Evolutionary conservation across 2,113 vertebrate species (phyloP).

Genomic region (Salminus brasiliensis): DNA sequence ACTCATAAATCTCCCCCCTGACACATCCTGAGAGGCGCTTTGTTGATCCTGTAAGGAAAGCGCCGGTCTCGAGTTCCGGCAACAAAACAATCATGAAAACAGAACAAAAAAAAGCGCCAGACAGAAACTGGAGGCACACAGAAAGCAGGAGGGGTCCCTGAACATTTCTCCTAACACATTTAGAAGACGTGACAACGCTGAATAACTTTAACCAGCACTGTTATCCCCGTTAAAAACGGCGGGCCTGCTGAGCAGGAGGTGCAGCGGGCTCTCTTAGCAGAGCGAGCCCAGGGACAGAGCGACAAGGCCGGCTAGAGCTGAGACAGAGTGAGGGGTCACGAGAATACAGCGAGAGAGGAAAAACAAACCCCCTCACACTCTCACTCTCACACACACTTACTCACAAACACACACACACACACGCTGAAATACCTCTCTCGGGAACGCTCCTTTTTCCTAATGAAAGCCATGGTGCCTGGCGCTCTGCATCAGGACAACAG

Average conservation of each 20-base stretch:
- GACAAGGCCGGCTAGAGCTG: neutral
- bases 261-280: slow-evolving; percentile 10
- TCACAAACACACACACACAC: too few relatives aligned
- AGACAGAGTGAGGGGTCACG: neutral
- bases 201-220: neutral
- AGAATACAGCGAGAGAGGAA: neutral
- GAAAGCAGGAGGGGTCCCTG: neutral
- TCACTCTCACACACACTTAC: too few relatives aligned
- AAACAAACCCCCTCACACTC: too few relatives aligned
- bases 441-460: slow-evolving; percentile 44
- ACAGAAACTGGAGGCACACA: neutral
- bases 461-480: slow-evolving; percentile 46
- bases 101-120: neutral
- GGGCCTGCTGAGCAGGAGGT: slow-evolving; percentile 9
- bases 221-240: neutral
- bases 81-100: neutral
- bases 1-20: neutral
- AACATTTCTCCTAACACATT: neutral
- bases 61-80: neutral
- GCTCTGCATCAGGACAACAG: neutral
- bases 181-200: neutral
- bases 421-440: slow-evolving; percentile 48
- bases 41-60: too few relatives aligned
- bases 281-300: neutral
- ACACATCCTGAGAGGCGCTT: neutral